Evolutionary conservation across 1,140 invertebrate genomes (phyloP), one percentile per base, ranked within the genome.

Genomic region (Drosophila willistoni): DNA sequence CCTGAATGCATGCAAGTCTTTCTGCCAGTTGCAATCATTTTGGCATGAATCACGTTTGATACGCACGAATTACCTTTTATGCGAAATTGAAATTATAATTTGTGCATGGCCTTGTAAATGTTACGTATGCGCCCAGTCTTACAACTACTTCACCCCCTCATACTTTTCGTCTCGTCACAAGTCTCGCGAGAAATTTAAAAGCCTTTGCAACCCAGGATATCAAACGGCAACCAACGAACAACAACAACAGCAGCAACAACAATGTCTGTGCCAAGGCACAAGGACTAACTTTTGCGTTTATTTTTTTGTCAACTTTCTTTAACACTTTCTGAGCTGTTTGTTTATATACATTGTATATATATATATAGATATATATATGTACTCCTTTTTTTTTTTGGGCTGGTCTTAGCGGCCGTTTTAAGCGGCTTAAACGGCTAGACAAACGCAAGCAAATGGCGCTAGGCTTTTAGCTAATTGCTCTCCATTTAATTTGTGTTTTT

Each of bases 61-160:
- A 87, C 90, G 89, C 90, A 91, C 90, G 90, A 91, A 90, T 91
- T 84, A 84, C 82, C 85, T 91, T 91, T 91, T 91, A 79, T 77
- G 82, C 75, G 73, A 91, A 91, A 91, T 90, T 91, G 82, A 91
- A 91, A 91, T 91, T 91, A 91, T 91, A 91, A 91, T 91, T 91
- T 89, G 78, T 81, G 81, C 70, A 73, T 76, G 83, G 75, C 70
- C 81, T 74, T 79, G 66, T 72, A 79, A 76, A 78, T 67, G 57
- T 55, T 78, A 78, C 76, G 64, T 78, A 77, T 62, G 60, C 65
- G 56, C 41, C 25, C 22, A 57, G 51, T 55, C 34, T 57, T 10
- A 33, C 71, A 17, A 41, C 25, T 36, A 7, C 29, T 29, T 29
- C 29, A 14, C 55, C n/a, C 0, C 39, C 12, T 7, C 14, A 22